Evolutionary conservation across 2,888 invertebrate genomes (phyloP).

Genomic region (Horisme vitalbata): DNA sequence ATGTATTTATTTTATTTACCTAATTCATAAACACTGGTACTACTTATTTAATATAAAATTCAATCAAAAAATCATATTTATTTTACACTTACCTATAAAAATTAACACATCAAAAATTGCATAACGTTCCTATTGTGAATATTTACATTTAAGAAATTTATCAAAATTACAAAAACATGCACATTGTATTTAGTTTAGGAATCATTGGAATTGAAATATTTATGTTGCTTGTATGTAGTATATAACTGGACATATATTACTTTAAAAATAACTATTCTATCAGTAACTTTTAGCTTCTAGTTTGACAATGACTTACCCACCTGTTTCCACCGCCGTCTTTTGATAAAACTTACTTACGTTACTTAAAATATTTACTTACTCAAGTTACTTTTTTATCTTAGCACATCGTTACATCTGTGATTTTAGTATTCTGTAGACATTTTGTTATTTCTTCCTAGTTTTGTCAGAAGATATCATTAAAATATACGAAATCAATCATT

Average conservation of each 20-base stretch:
- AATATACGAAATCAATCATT: too few species aligned
- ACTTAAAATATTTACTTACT: background rate
- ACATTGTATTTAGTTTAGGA: background rate
- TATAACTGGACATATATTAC: background rate
- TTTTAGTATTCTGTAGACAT: constrained; percentile 36
- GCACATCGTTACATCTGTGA: constrained; percentile 30
- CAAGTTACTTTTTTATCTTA: constrained; percentile 12
- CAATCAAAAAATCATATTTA: constrained; percentile 22
- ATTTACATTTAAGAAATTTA: too few species aligned
- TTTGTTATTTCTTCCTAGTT: constrained; percentile 26
- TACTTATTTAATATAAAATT: too few species aligned
- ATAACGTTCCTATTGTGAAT: background rate
- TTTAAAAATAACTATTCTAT: constrained; percentile 2
- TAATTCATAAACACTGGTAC: constrained; percentile 4
- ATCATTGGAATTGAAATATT: background rate
- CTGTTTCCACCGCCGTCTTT: constrained; percentile 15
- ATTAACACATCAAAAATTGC: too few species aligned
- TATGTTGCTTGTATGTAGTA: too few species aligned
- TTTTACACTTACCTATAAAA: constrained; percentile 9
- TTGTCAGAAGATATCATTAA: constrained; percentile 27
- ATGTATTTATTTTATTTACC: constrained; percentile 23
- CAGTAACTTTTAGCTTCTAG: too few species aligned
- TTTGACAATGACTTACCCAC: constrained; percentile 8
- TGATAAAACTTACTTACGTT: constrained; percentile 15
- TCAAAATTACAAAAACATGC: constrained; percentile 1